phyloP scores from a whole-genome alignment of 1,140 invertebrate species.

The Propsilocerus akamusi region DNA sequence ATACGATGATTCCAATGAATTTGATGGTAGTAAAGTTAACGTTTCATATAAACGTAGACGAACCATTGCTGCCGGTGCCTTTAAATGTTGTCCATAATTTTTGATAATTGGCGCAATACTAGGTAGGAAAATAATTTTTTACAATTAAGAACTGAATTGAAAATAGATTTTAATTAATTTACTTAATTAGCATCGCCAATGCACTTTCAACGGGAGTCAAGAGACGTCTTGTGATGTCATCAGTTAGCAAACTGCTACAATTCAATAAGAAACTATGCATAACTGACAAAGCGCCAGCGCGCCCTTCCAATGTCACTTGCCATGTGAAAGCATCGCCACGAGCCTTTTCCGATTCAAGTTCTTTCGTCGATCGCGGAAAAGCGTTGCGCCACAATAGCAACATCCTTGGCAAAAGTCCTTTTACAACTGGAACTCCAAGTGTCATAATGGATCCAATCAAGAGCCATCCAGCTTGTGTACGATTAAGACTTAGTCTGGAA shows the following conservation, averaged over 20 bases:
- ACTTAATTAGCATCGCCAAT: conserved; percentile 86
- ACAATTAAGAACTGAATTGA: not conserved
- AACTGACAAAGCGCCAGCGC: conserved; percentile 86
- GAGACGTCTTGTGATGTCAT: conserved; percentile 75
- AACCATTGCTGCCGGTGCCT: conserved; percentile 84
- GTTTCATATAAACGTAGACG: conserved; percentile 82
- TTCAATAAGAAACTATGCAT: conserved; percentile 86
- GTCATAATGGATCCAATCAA: conserved; percentile 94
- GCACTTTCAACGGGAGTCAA: conserved; percentile 86
- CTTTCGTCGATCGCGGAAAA: conserved; percentile 88
- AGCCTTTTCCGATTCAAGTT: conserved; percentile 92
- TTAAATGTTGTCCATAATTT: conserved; percentile 81
- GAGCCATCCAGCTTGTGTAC: conserved; percentile 94
- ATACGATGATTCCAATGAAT: conserved; percentile 69
- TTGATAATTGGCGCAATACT: conserved; percentile 75
- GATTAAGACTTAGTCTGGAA: conserved; percentile 79
- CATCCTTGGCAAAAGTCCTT: conserved; percentile 79
- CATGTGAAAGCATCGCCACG: conserved; percentile 97
- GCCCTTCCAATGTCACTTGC: conserved; percentile 93
- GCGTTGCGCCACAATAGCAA: conserved; percentile 92
- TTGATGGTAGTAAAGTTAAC: conserved; percentile 60
- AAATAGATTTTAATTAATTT: conserved; percentile 21
- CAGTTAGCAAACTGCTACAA: conserved; percentile 77
- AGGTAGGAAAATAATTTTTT: conserved; percentile 2
- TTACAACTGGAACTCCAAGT: conserved; percentile 81